These are phyloP conservation scores for Oedothorax gibbosus DNA, from an alignment of 1,140 invertebrate genomes.

Conservation along the genomic window DNA sequence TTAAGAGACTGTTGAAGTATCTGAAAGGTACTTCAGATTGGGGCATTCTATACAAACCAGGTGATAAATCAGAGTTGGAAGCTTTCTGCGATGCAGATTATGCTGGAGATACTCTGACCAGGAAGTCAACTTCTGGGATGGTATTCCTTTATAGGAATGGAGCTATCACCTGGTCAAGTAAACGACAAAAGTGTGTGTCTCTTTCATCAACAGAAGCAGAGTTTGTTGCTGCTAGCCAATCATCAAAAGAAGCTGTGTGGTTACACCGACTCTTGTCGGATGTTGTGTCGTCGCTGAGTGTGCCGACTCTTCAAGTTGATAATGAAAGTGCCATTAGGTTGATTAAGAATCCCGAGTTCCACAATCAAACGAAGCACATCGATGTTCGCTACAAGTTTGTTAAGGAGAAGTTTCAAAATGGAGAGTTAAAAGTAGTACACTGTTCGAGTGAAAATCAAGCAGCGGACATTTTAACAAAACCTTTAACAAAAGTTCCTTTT, in stretches of 20 bases:
- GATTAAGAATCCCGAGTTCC: conserved; percentile 68
- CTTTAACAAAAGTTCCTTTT: too few species aligned
- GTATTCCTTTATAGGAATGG: conserved; percentile 19
- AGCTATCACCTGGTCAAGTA: conserved; percentile 35
- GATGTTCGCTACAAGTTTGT: conserved; percentile 67
- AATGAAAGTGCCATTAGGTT: conserved; percentile 66
- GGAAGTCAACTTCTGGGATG: conserved; percentile 48
- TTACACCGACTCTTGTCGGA: conserved; percentile 15
- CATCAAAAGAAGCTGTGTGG: conserved; percentile 40
- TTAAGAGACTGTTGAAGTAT: conserved; percentile 69
- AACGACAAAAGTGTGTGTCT: conserved; percentile 29
- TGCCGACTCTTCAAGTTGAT: conserved; percentile 62
- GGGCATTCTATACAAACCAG: neutral
- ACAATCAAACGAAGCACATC: conserved; percentile 69
- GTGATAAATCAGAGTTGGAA: neutral
- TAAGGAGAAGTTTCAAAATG: conserved; percentile 60
- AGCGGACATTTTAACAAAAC: too few species aligned
- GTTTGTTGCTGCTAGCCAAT: conserved; percentile 33
- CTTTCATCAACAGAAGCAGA: conserved; percentile 58
- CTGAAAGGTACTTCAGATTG: conserved; percentile 67
- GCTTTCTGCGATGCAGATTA: conserved; percentile 68
- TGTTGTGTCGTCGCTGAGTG: neutral
- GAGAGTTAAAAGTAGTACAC: neutral
- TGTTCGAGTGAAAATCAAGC: neutral
- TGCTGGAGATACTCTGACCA: conserved; percentile 64